These are phyloP conservation scores for Caenorhabditis sulstoni DNA, from an alignment of 2,888 invertebrate genomes.

Conservation along the genomic window DNA sequence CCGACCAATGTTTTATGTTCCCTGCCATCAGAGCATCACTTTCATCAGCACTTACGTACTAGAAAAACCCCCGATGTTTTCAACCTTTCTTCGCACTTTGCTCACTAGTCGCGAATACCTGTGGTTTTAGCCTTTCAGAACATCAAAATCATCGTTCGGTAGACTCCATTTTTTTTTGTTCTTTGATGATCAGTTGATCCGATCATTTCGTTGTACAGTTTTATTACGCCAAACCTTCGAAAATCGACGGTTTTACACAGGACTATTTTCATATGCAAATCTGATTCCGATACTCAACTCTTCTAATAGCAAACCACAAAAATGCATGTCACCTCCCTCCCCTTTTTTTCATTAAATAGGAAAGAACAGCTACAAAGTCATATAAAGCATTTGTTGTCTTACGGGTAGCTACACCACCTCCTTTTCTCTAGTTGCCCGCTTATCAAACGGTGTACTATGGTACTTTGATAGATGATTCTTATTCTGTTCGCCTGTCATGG, in stretches of 20 bases:
- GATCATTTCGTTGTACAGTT: background rate
- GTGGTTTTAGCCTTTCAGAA: background rate
- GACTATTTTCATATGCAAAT: conserved; percentile 25
- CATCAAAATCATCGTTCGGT: background rate
- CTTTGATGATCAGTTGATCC: background rate
- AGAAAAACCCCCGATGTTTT: no score
- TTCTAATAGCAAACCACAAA: background rate
- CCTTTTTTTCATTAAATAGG: background rate
- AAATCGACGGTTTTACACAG: conserved; percentile 5
- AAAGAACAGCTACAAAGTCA: conserved; percentile 13
- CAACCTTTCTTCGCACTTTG: no score
- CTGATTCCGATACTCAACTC: background rate
- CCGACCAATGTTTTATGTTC: conserved; percentile 33
- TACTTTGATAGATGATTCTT: conserved; percentile 31
- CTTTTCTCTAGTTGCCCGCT: conserved; percentile 19
- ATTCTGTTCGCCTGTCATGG: no score
- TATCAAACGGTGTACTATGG: conserved; percentile 53
- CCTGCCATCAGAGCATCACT: background rate
- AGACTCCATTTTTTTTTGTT: background rate
- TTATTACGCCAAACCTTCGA: conserved; percentile 13
- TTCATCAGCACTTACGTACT: background rate
- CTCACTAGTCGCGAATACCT: no score
- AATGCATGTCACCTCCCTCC: background rate
- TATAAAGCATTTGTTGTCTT: background rate
- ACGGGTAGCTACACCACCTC: background rate